Base-by-base conservation (phyloP, 2,113 vertebrate species). In the Nothobranchius kuhntae region DNA sequence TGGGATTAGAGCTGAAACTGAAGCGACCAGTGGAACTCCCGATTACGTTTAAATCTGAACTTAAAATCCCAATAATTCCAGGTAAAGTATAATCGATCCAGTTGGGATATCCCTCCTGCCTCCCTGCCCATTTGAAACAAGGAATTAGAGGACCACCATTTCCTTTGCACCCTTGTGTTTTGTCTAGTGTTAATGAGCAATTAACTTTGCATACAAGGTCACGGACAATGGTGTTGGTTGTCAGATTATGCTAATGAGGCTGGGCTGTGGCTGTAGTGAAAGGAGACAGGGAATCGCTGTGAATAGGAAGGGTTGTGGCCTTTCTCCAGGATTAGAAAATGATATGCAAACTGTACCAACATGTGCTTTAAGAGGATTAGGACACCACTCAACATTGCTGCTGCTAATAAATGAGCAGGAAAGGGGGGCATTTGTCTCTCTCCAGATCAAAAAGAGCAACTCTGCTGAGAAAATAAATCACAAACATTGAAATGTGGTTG, bases 171-270 rank as follows among this genome's bases (percentile, higher is more conserved):
- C 82, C 86, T 84, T 86, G 75, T 89, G 83, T 88, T 88, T 88
- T 84, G 84, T 85, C 72, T 86, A 75, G 82, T 89, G 89, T 89
- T 90, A 91, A 89, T 91, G 84, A 92, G 89, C 88, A 91, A 89
- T 91, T 90, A 92, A 85, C 89, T 90, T 90, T 88, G 89, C 86
- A 90, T 91, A 89, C 85, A 89, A 89, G 89, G 85, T 89, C 86
- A 83, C 10, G 78, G 79, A 89, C 86, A 90, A 90, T 80, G 54
- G 82, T 68, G 57, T 82, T 86, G 81, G 87, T 87, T 88, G 87
- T 90, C 89, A 91, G 90, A 90, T 92, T 89, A 90, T 90, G 89
- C 82, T 86, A 91, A 92, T 90, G 86, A 50, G 1, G 51, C 51
- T 78, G 80, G 21, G 85, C 73, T 60, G 83, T 77, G 74, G 84